phyloP scores from a whole-genome alignment of 2,888 invertebrate genomes.

The Eupithecia exiguata region DNA sequence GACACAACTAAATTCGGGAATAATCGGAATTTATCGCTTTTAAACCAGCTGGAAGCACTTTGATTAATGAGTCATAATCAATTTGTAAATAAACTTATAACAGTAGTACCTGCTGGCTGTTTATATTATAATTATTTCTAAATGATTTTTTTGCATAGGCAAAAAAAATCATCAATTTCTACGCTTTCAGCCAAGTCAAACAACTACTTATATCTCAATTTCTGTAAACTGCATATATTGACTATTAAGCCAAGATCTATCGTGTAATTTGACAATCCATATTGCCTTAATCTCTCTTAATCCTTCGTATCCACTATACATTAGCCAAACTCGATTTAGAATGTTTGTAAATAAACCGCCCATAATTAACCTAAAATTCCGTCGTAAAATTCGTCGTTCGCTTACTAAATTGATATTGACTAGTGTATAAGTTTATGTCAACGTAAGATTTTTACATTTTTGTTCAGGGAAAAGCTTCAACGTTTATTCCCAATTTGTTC shows the following conservation, averaged over 20 bases:
- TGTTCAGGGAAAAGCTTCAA: too few relatives aligned
- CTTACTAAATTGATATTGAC: too few relatives aligned
- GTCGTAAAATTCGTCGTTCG: too few relatives aligned
- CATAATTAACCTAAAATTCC: too few relatives aligned
- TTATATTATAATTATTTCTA: not conserved
- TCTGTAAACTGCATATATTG: not conserved
- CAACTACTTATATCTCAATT: not conserved
- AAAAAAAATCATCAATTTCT: not conserved
- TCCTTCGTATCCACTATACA: too few relatives aligned
- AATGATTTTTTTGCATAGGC: not conserved
- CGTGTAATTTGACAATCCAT: not conserved
- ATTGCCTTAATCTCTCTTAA: too few relatives aligned
- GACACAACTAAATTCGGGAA: constrained; percentile 26
- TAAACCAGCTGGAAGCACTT: constrained; percentile 27
- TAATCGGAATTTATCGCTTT: constrained; percentile 32
- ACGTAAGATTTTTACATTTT: too few relatives aligned
- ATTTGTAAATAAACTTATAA: constrained; percentile 5
- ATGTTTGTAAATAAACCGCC: too few relatives aligned
- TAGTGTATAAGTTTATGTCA: too few relatives aligned
- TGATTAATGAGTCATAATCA: constrained; percentile 19
- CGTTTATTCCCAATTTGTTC: too few relatives aligned
- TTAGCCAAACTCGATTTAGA: too few relatives aligned
- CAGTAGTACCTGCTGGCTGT: not conserved
- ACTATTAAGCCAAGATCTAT: too few relatives aligned
- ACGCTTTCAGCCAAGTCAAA: not conserved